phyloP scores from a whole-genome alignment of 2,888 invertebrate genomes.

The Sympetrum striolatum region DNA sequence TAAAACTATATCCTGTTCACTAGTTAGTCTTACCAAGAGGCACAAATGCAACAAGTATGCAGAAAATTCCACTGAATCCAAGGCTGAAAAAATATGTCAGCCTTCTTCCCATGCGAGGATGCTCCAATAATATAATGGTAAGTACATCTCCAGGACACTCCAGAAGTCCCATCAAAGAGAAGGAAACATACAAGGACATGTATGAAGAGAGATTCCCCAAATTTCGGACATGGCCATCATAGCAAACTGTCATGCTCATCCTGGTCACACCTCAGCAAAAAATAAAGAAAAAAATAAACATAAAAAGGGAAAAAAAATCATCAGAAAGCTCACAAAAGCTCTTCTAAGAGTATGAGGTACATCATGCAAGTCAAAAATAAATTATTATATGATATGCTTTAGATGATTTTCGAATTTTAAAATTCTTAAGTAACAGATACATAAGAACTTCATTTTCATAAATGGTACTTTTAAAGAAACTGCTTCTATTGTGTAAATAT shows the following conservation, averaged over 20 bases:
- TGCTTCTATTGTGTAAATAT: too few species aligned
- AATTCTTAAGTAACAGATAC: background rate
- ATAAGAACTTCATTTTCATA: background rate
- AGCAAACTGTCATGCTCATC: conserved; percentile 68
- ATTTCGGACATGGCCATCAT: conserved; percentile 59
- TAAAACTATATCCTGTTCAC: background rate
- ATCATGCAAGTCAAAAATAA: background rate
- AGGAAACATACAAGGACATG: conserved; percentile 48
- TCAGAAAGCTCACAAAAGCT: background rate
- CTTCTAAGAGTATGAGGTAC: background rate
- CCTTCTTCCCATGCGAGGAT: background rate
- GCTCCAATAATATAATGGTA: conserved; percentile 53
- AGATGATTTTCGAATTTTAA: background rate
- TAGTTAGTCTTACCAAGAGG: conserved; percentile 50
- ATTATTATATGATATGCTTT: too few species aligned
- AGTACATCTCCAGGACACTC: conserved; percentile 54
- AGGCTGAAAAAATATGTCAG: conserved; percentile 10
- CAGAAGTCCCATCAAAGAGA: conserved; percentile 47
- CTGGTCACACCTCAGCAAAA: conserved; percentile 55
- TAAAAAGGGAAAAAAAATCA: background rate
- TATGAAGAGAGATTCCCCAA: conserved; percentile 49
- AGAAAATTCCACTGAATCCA: conserved; percentile 50
- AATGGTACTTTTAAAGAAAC: too few species aligned
- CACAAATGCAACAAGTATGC: conserved; percentile 52
- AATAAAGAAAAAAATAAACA: conserved; percentile 45